Percentiles rank a stretch among this genome's conserved stretches.
These are phyloP conservation scores for Leptinotarsa haldemani DNA, from an alignment of 2,888 invertebrate genomes.

Conservation along the genomic window DNA sequence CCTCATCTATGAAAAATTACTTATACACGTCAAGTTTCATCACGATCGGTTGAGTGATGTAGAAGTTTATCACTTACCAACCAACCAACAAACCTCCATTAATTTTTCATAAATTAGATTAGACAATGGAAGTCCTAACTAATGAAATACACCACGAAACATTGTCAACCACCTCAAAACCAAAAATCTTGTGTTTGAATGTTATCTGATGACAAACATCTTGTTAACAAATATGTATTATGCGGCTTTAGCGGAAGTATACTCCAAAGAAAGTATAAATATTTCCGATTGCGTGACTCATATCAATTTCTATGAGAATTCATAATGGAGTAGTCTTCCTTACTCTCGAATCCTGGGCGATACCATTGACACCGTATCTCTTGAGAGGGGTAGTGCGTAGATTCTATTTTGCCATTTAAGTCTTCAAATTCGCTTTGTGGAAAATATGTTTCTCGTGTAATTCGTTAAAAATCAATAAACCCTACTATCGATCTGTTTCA, in stretches of 20 bases:
- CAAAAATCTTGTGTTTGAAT: too few relatives aligned
- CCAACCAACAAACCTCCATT: too few relatives aligned
- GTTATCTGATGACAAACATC: too few relatives aligned
- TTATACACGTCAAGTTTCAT: too few relatives aligned
- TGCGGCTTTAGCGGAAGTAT: neutral
- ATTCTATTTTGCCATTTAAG: neutral
- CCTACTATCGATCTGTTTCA: constrained; percentile 43
- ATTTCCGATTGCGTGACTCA: neutral
- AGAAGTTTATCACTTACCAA: too few relatives aligned
- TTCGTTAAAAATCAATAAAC: neutral
- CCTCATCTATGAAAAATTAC: too few relatives aligned
- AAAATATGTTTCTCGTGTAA: neutral
- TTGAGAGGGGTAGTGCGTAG: neutral
- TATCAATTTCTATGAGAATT: neutral
- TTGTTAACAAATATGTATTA: neutral
- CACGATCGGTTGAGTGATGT: too few relatives aligned
- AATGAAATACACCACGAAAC: too few relatives aligned
- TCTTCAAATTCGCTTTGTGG: neutral
- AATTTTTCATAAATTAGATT: too few relatives aligned
- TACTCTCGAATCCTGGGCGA: neutral
- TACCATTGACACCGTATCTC: neutral
- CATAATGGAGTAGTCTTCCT: neutral
- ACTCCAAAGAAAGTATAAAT: neutral
- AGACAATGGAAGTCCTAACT: too few relatives aligned
- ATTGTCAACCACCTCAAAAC: too few relatives aligned